Evolutionary conservation across 1,140 invertebrate genomes (phyloP).

Genomic region (Proales similis): DNA sequence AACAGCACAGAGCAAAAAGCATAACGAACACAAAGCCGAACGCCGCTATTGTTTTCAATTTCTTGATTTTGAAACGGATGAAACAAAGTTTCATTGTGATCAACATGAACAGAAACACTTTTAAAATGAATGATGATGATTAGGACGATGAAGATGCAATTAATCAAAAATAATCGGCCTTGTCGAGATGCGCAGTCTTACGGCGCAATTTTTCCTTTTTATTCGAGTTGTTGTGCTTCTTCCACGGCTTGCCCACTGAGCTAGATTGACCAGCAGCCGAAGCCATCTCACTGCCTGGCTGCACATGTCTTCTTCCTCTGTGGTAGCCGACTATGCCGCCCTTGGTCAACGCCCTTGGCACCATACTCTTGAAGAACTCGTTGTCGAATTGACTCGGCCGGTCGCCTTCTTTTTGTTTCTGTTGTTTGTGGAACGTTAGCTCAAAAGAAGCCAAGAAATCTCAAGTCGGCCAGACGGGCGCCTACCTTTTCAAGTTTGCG

Average conservation of each 20-base stretch:
- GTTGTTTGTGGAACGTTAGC: not conserved
- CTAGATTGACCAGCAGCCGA: constrained; percentile 38
- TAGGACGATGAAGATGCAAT: too few species aligned
- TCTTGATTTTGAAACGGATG: too few species aligned
- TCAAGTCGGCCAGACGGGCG: constrained; percentile 35
- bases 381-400: constrained; percentile 40
- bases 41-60: too few species aligned
- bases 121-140: too few species aligned
- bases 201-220: constrained; percentile 77
- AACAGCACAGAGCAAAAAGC: too few species aligned
- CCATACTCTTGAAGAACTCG: constrained; percentile 39
- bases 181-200: constrained; percentile 64
- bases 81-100: too few species aligned
- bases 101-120: too few species aligned
- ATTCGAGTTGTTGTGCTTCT: constrained; percentile 70
- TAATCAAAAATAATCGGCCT: constrained; percentile 19
- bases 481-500: constrained; percentile 3
- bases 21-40: too few species aligned
- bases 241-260: constrained; percentile 66
- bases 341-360: constrained; percentile 40
- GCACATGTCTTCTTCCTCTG: not conserved
- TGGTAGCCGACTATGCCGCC: constrained; percentile 37
- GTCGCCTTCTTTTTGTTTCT: constrained; percentile 18
- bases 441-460: constrained; percentile 46
- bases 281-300: not conserved